phyloP scores from a whole-genome alignment of 2,888 invertebrate species.

The Agriopis marginaria region DNA sequence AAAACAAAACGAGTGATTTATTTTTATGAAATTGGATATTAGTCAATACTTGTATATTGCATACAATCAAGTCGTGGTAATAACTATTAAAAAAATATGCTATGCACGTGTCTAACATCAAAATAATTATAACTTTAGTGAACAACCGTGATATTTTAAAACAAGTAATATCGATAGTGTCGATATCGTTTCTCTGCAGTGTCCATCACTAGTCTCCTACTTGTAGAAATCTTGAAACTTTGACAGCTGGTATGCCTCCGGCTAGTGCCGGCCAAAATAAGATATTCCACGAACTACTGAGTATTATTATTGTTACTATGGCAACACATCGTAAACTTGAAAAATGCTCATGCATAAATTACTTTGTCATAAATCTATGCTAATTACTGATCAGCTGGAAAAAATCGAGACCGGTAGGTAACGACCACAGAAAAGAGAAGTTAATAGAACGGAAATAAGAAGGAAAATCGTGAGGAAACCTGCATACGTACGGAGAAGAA shows the following conservation, averaged over 20 bases:
- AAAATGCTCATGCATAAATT: conserved; percentile 38
- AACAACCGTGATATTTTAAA: no score
- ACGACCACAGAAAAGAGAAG: no score
- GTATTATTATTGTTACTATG: not conserved
- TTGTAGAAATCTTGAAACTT: conserved; percentile 54
- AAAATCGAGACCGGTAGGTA: not conserved
- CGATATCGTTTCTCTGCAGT: not conserved
- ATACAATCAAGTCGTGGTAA: no score
- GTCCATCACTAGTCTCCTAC: conserved; percentile 45
- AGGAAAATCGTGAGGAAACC: no score
- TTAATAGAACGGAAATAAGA: no score
- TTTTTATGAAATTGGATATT: no score
- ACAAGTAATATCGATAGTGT: not conserved
- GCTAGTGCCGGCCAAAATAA: conserved; percentile 54
- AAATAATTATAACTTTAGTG: no score
- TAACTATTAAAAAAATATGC: no score
- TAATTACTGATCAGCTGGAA: conserved; percentile 30
- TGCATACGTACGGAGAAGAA: no score
- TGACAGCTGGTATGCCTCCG: conserved; percentile 71
- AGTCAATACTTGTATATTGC: no score
- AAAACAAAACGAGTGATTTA: no score
- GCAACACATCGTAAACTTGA: conserved; percentile 2
- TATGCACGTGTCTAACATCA: no score
- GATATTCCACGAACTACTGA: conserved; percentile 49
- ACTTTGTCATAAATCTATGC: conserved; percentile 43